Base-by-base conservation (phyloP, 2,888 invertebrate species). In the Nomada fucata region DNA sequence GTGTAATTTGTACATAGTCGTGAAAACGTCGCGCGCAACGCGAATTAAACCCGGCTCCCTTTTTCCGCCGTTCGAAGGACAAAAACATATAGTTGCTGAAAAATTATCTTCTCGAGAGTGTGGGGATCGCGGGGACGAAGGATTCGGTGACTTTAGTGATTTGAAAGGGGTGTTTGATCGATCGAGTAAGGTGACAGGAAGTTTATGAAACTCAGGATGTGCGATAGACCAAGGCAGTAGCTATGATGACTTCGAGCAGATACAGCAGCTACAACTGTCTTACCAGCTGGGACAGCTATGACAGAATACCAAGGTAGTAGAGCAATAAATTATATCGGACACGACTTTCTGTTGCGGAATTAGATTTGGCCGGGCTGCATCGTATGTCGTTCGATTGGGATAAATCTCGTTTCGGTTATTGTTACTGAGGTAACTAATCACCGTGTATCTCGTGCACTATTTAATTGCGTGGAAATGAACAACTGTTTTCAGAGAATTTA, bases 221-320 rank as follows among this genome's bases (percentile, higher is more conserved):
- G 82, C 55, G 82, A 82, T 82, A 82, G 73, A 86, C 74, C 80
- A 85, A 85, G 75, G 87, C 82, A 86, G 70, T 89, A 91, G 90
- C 91, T 87, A 96, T 96, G 96, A 95, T 96, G 89, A 94, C 95
- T 91, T 96, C 97, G 89, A 97, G 96, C 95, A 96, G 97, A 94
- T 97, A 97, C 95, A 97, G 96, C 94, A 97, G 97, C 82, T 97
- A 97, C 94, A 97, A 97, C 94, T 97, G 97, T 94, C 95, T 97
- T 92, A 97, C 97, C 85, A 97, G 97, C 94, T 97, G 97, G 97
- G 97, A 97, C 94, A 97, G 97, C 94, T 98, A 97, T 94, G 98
- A 98, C 94, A 96, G 95, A 93, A 97, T 98, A 94, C 97, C 98
- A 90, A 97, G 97, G 98, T 97, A 96, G 36, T 67, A 44, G 29